Evolutionary conservation across 1,140 invertebrate genomes (phyloP), one percentile per base, ranked within the genome.

Genomic region (Habropoda laboriosa): DNA sequence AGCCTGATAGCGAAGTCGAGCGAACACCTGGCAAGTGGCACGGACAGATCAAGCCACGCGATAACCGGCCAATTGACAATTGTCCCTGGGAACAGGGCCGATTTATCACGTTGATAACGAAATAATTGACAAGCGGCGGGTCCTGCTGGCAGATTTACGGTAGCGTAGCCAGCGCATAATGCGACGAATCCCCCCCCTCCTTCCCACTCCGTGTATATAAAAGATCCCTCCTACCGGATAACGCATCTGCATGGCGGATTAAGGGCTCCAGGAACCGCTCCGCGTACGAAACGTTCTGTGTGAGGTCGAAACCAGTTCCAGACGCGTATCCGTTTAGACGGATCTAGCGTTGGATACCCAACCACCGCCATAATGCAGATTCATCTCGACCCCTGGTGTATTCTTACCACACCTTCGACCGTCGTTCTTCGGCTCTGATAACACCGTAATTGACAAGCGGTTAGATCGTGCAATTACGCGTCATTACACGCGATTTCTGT

Each of bases 301-400:
- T 61, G 68, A 73, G 77, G 77, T 79, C 70, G 70, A 38, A 73
- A 79, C 77, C 77, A 73, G 77, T 79, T 79, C 24, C 49, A 60
- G n/a, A 8, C 38, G 49, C 47, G 58, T 57, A 64, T 53, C 68
- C 70, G 47, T 73, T 73, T 73, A 63, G 70, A 71, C 64, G 55
- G 66, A 73, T 79, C 70, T 79, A 73, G 35, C n/a, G n/a, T n/a
- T n/a, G n/a, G n/a, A n/a, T n/a, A n/a, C n/a, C n/a, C n/a, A n/a
- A n/a, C n/a, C 57, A n/a, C 49, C 53, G 35, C 51, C 77, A 57
- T 73, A 63, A 79, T 73, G 70, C 77, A 57, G 70, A 73, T 79
- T 64, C 58, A 47, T 72, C 58, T 76, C 42, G 24, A n/a, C n/a
- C n/a, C n/a, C n/a, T 1, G n/a, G 38, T 21, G 27, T 12, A 42